Conservation (phyloP, 2,888 invertebrate genomes). For the Noctua comes region DNA sequence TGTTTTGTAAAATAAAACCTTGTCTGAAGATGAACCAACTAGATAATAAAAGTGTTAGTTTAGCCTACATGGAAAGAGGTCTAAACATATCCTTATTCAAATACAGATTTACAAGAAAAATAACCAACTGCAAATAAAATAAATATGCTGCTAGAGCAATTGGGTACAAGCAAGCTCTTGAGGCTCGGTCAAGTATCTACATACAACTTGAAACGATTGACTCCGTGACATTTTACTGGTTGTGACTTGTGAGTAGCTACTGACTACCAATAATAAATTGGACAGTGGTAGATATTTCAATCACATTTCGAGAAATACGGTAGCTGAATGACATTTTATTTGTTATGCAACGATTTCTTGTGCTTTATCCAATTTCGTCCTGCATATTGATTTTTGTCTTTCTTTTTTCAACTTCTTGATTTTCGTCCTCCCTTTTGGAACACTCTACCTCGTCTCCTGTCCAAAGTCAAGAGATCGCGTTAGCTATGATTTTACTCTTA, state of each 20-base stretch:
- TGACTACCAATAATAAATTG: conserved; percentile 28
- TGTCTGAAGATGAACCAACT: background rate
- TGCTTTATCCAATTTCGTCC: background rate
- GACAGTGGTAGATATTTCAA: conserved; percentile 46
- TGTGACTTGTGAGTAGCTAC: conserved; percentile 27
- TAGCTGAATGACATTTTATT: conserved; percentile 32
- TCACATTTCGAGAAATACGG: conserved; percentile 34
- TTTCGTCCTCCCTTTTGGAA: background rate
- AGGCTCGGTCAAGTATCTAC: conserved; percentile 40
- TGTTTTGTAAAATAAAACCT: background rate
- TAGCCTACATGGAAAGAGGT: conserved; percentile 5
- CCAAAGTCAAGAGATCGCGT: background rate
- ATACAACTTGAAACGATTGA: conserved; percentile 34
- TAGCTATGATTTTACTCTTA: background rate
- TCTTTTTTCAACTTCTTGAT: background rate
- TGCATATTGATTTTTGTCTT: background rate
- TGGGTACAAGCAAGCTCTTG: conserved; percentile 35
- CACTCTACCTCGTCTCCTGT: background rate
- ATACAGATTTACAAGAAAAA: conserved; percentile 28
- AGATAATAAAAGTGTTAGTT: conserved; percentile 3
- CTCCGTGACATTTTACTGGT: conserved; percentile 55
- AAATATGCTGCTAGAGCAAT: conserved; percentile 27
- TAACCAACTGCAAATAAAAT: background rate
- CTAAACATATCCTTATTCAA: conserved; percentile 19
- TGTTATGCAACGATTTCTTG: conserved; percentile 26